These are phyloP conservation scores for Drosophila histrio DNA, from an alignment of 2,888 invertebrate species.

Conservation along the genomic window DNA sequence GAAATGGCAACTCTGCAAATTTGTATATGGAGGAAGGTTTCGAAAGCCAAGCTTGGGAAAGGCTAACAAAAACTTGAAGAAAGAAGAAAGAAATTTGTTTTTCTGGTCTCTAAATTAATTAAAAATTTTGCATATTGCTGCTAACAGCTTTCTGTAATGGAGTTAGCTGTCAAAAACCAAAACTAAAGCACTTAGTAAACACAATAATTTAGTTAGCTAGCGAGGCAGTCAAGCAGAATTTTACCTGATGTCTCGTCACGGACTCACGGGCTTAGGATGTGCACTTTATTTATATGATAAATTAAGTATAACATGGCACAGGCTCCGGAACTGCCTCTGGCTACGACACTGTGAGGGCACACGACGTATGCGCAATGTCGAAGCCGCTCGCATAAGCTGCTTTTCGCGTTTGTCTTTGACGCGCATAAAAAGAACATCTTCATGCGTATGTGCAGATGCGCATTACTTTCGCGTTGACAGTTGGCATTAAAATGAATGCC, in stretches of 20 bases:
- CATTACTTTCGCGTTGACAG: constrained; percentile 68
- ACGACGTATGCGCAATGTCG: constrained; percentile 55
- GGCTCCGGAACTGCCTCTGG: background rate
- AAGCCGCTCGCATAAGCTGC: constrained; percentile 49
- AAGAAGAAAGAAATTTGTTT: background rate
- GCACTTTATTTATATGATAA: constrained; percentile 72
- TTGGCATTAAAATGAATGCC: constrained; percentile 71
- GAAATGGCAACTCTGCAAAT: no score
- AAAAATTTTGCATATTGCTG: constrained; percentile 1
- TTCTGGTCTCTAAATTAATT: constrained; percentile 1
- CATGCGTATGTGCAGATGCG: constrained; percentile 45
- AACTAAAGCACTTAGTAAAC: constrained; percentile 21
- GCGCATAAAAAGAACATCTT: constrained; percentile 46
- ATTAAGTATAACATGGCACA: constrained; percentile 52
- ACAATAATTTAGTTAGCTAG: constrained; percentile 25
- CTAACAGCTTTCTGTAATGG: constrained; percentile 11
- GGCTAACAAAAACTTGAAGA: background rate
- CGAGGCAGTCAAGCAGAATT: constrained; percentile 1
- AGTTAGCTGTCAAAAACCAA: background rate
- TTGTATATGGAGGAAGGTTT: no score
- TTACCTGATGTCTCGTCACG: constrained; percentile 36
- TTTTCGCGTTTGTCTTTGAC: constrained; percentile 29
- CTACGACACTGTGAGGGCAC: constrained; percentile 4
- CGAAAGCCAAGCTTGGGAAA: background rate
- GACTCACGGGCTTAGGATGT: constrained; percentile 32